Conservation (phyloP, 2,888 invertebrate genomes). For the Sepioteuthis lessoniana region DNA sequence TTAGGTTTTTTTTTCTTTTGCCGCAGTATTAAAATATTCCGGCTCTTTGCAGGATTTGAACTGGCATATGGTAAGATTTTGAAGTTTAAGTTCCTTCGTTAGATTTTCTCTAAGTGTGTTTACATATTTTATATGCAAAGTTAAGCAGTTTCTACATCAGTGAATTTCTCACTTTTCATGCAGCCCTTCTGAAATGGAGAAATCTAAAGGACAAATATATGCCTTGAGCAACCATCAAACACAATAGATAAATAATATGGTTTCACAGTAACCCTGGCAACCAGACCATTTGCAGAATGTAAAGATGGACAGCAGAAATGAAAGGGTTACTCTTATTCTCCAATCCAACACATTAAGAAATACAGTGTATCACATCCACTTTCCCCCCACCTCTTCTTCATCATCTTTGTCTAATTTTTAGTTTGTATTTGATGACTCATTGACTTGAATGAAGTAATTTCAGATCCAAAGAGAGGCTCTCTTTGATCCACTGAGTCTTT, state of each 20-base stretch:
- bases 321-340: not conserved
- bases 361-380: not conserved
- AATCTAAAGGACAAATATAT: slow-evolving; percentile 1
- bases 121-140: not conserved
- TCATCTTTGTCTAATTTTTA: not conserved
- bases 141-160: not conserved
- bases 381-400: not conserved
- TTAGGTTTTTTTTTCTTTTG: no score
- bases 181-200: not conserved
- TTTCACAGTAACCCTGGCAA: not conserved
- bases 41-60: not conserved
- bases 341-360: not conserved
- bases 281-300: not conserved
- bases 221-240: not conserved
- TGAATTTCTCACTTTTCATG: not conserved
- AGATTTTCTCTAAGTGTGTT: not conserved
- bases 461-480: slow-evolving; percentile 20
- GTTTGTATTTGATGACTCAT: slow-evolving; percentile 10
- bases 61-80: not conserved
- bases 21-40: not conserved
- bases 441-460: not conserved
- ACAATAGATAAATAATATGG: not conserved
- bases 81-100: not conserved
- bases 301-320: not conserved
- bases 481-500: slow-evolving; percentile 9